Base-by-base conservation (phyloP, 2,797 vertebrate species). In the Micromesistius poutassou region DNA sequence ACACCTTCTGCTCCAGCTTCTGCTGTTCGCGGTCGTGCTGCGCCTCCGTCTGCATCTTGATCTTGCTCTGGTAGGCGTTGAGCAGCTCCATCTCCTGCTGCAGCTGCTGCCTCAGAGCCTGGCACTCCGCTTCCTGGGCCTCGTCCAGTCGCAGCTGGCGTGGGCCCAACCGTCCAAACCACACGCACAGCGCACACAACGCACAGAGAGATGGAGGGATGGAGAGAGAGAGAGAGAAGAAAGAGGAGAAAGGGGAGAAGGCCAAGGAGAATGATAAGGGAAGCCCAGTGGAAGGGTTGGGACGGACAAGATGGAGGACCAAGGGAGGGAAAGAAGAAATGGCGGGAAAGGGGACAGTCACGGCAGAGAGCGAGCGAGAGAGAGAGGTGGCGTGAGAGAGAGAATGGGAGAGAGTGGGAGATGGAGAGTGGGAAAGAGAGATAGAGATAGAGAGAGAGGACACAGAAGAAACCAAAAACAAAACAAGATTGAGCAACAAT, bases 81-180 rank as follows among this genome's bases (percentile, higher is more conserved):
- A 99, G 97, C 90, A 99, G 96, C 95, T 99, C 97, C 97, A 99
- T 98, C 95, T 99, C 98, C 94, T 99, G 98, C 94, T 99, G 97
- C 92, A 99, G 97, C 93, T 99, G 98, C 93, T 98, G 96, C 94
- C 96, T 94, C 93, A 99, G 94, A 88, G 97, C 97, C 94, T 99
- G 97, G 95, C 97, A 98, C 94, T 98, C 97, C 0, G 97, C 97
- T 96, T 99, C 98, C 93, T 99, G 98, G 89, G 97, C 97, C 93
- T 98, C 97, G 5, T 99, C 97, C 93, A 99, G 96, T 91, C 97
- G 96, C 88, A 98, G 95, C 98, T 99, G 94, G 76, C 25, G 10
- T 12, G 0, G n/a, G 2, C n/a, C n/a, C 62, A 68, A 25, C n/a
- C 62, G 4, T 6, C 16, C 62, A 28, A 5, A 68, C 62, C 25